Base-by-base conservation (phyloP, 2,888 invertebrate genomes). In the Urechis unicinctus region DNA sequence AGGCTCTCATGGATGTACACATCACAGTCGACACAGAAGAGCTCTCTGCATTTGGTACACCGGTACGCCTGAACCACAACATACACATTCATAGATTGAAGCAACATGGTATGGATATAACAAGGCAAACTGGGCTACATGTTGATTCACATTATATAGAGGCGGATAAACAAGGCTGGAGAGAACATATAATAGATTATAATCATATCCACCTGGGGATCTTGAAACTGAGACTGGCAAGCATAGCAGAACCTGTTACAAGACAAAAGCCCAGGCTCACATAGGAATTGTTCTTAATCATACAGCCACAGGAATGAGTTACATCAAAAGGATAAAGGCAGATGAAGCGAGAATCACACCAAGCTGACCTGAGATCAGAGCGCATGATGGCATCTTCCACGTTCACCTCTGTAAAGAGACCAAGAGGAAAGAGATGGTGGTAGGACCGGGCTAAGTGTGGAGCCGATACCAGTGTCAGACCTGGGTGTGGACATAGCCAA, bases 361-460 rank as follows among this genome's bases (percentile, higher is more conserved):
- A 13, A 36, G 9, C 17, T 36, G 9, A 36, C 36, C 36, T 9
- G 9, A 13, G 9, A 9, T 36, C 36, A 9, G 9, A 13, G 36
- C 17, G 36, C 9, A 36, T 13, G 36, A 36, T 36, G 36, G 36
- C 36, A 17, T 13, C 48, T n/a, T 52, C 41, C 3, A 52, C 31
- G 26, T 67, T 60, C 1, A 88, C 65, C 79, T 96, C 95, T 52
- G 83, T 83, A 70, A 89, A 98, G 50, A 87, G 84, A 46, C 88
- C 86, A 49, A 95, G 88, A 0, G 96, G 96, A 77, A 97, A 95
- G 60, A 98, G 82, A 79, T 98, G 97, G 76, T 97, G 96, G 78
- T 96, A 96, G 0, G 96, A 95, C 62, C 97, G 85, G 2, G 97
- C 96, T 51, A 98, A 83, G 81, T 99, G 98, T 25, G 97, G 96